A percentile compares a stretch with the other conserved stretches of the same genome.
These are phyloP conservation scores for Paramuricea clavata DNA, from an alignment of 92 coral and sea anemone genomes.

Conservation along the genomic window DNA sequence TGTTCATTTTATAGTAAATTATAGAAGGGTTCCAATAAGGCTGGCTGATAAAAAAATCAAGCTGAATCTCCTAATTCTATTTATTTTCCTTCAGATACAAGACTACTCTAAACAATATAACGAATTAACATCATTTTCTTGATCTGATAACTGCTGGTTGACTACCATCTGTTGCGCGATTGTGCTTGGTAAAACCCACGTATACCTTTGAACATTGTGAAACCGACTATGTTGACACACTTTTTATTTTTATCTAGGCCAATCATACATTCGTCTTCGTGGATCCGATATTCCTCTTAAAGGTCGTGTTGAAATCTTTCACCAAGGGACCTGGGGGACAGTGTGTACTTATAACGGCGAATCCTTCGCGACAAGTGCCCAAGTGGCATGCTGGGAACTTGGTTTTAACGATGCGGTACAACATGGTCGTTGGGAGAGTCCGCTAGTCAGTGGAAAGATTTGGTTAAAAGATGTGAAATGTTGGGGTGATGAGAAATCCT, in stretches of 20 bases:
- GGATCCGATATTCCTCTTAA: background rate
- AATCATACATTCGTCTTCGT: background rate
- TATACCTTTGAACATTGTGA: no score
- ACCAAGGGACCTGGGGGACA: conserved; percentile 15
- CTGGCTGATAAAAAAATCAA: no score
- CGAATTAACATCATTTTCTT: no score
- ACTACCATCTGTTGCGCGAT: no score
- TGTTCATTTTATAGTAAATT: background rate
- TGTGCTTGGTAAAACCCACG: no score
- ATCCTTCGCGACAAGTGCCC: background rate
- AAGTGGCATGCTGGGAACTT: conserved; percentile 23
- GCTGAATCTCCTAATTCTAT: background rate
- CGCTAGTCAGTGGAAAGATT: background rate
- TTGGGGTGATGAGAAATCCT: background rate
- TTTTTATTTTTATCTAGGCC: background rate
- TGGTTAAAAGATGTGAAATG: background rate
- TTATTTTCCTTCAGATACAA: background rate
- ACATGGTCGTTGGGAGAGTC: background rate
- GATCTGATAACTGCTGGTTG: background rate
- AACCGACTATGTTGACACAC: no score
- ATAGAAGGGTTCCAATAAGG: no score
- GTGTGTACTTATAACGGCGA: background rate
- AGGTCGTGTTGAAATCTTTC: conserved; percentile 7
- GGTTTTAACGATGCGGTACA: background rate
- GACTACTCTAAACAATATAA: no score